Evolutionary conservation across 2,888 invertebrate genomes (phyloP), one percentile per base, ranked within the genome.

Genomic region (Blastobasis lacticolella): DNA sequence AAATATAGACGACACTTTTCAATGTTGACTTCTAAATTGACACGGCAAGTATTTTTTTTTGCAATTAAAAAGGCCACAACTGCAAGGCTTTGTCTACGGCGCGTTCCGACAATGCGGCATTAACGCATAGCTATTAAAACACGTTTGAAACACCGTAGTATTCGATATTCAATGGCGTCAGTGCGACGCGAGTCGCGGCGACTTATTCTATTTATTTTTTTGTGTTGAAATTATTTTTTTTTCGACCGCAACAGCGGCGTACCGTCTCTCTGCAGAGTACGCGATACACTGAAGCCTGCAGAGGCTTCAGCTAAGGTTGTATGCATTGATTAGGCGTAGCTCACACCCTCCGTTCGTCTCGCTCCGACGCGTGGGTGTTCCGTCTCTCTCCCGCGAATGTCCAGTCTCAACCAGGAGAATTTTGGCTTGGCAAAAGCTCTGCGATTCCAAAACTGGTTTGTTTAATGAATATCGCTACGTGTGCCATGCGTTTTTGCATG

Each of bases 301-400:
- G 84, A 84, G 82, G 72, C 67, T 72, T 64, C 65, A 63, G 60
- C 49, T 63, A 70, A 74, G 75, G 75, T 75, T 78, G 72, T 78
- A 74, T 85, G 84, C 87, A 88, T 88, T 85, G 87, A 87, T 87
- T 87, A 75, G 86, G 79, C 81, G 85, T 74, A 87, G 75, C 85
- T 81, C 56, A 59, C 64, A 56, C 63, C 49, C 49, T 79, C 59
- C 62, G 51, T 42, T 50, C 60, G 63, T 83, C 85, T 64, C 78
- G 47, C 48, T 82, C 70, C 45, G 23, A 6, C 80, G 0, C 59
- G 49, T 38, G 42, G 48, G 54, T 64, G 41, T 53, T 47, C 57
- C 53, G 52, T 78, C 77, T 58, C 75, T 7, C 53, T 83, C 75
- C 47, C 71, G 49, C 81, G 54, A 63, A 59, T 63, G 67, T 67